phyloP scores from a whole-genome alignment of 1,140 invertebrate species.

The Papilio aristodemus region DNA sequence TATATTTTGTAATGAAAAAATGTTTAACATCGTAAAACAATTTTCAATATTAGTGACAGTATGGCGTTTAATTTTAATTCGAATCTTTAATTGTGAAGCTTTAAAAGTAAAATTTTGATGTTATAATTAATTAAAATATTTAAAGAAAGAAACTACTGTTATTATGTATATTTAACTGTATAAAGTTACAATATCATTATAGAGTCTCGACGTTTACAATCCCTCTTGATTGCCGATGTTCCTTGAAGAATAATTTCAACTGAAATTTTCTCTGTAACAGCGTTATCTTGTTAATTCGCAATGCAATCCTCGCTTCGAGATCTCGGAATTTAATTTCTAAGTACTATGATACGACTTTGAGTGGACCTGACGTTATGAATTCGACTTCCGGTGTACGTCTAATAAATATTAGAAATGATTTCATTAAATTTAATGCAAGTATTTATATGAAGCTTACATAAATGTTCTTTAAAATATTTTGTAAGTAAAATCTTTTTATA shows the following conservation, averaged over 20 bases:
- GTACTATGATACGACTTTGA: not conserved
- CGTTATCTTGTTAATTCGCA: slow-evolving; percentile 3
- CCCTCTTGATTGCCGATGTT: not conserved
- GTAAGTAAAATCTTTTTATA: too few species aligned
- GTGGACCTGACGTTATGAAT: not conserved
- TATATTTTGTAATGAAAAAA: too few species aligned
- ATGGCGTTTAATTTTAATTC: too few species aligned
- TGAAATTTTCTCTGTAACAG: not conserved
- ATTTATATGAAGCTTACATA: too few species aligned
- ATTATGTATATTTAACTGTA: not conserved
- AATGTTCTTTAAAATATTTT: too few species aligned
- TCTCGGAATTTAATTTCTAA: slow-evolving; percentile 12
- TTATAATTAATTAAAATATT: too few species aligned
- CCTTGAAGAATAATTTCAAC: slow-evolving; percentile 1
- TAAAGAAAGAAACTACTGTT: too few species aligned
- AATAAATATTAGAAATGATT: not conserved
- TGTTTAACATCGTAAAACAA: too few species aligned
- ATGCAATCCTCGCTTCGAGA: slow-evolving; percentile 19
- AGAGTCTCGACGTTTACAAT: not conserved
- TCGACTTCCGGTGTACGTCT: not conserved
- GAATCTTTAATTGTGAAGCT: too few species aligned
- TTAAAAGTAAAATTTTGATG: too few species aligned
- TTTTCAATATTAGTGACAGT: too few species aligned
- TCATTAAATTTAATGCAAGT: too few species aligned
- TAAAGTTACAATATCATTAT: not conserved